Evolutionary conservation across 1,140 invertebrate species (phyloP).

Genomic region (Euura saliciscinereae): DNA sequence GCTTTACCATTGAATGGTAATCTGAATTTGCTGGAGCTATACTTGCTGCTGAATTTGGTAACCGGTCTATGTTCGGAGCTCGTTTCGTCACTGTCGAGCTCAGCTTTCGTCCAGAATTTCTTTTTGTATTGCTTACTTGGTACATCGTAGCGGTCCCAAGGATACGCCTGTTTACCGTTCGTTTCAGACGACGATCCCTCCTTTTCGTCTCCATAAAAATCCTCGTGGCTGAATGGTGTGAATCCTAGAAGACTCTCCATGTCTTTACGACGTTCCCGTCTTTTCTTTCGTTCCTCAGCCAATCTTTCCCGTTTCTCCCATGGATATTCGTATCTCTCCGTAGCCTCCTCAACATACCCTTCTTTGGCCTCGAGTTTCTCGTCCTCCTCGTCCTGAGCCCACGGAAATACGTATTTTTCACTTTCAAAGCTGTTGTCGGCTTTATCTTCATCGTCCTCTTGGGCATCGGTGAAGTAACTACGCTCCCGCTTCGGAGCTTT

Average conservation of each 20-base stretch:
- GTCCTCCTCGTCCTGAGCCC: constrained; percentile 34
- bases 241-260: constrained; percentile 9
- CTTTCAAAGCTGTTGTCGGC: constrained; percentile 25
- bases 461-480: constrained; percentile 27
- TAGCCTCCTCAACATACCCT: constrained; percentile 15
- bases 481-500: constrained; percentile 15
- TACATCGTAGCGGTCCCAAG: constrained; percentile 30
- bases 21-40: constrained; percentile 24
- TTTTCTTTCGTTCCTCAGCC: constrained; percentile 23
- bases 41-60: constrained; percentile 38
- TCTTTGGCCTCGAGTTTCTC: constrained; percentile 18
- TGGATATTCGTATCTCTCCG: constrained; percentile 40
- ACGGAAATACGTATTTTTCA: constrained; percentile 41
- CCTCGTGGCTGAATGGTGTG: constrained; percentile 18
- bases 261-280: constrained; percentile 12
- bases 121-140: constrained; percentile 21
- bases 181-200: constrained; percentile 17
- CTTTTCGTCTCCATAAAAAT: constrained; percentile 22
- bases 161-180: constrained; percentile 24
- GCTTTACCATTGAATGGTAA: background rate
- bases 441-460: constrained; percentile 20
- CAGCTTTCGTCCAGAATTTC: constrained; percentile 12
- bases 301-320: constrained; percentile 47
- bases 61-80: constrained; percentile 25
- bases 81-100: constrained; percentile 21